A percentile compares a stretch with the other conserved stretches of the same genome.
phyloP scores from a whole-genome alignment of 2,797 vertebrate genomes.

The Paramormyrops hopkinsi region DNA sequence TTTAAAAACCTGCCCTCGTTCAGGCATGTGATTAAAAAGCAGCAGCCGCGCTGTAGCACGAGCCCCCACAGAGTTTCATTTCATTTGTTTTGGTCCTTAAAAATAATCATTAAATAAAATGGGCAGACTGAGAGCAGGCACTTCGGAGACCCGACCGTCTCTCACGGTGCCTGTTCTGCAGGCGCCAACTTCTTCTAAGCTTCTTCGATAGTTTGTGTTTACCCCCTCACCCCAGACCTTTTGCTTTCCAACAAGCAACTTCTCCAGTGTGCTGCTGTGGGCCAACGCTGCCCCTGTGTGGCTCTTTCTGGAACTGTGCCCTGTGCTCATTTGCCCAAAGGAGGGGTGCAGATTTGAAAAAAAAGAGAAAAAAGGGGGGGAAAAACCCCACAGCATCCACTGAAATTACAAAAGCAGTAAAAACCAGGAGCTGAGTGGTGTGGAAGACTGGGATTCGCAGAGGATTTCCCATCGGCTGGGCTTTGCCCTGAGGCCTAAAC shows the following conservation, averaged over 20 bases:
- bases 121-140: neutral
- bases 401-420: neutral
- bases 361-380: neutral
- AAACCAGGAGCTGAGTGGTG: neutral
- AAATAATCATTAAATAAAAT: neutral
- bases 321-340: neutral
- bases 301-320: neutral
- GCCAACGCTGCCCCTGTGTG: constrained; percentile 27
- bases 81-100: neutral
- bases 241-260: constrained; percentile 43
- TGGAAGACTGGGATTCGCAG: neutral
- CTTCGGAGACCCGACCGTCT: neutral
- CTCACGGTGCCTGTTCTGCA: neutral
- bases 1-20: neutral
- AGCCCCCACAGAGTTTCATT: neutral
- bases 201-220: neutral
- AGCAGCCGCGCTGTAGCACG: accelerated
- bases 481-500: neutral
- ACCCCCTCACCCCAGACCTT: constrained; percentile 33
- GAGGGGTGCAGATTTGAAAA: neutral
- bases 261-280: constrained; percentile 52
- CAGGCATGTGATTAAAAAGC: neutral
- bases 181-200: neutral
- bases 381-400: neutral
- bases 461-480: neutral